Evolutionary conservation across 2,797 vertebrate species (phyloP).

Genomic region (Microctenopoma steveboyesi): DNA sequence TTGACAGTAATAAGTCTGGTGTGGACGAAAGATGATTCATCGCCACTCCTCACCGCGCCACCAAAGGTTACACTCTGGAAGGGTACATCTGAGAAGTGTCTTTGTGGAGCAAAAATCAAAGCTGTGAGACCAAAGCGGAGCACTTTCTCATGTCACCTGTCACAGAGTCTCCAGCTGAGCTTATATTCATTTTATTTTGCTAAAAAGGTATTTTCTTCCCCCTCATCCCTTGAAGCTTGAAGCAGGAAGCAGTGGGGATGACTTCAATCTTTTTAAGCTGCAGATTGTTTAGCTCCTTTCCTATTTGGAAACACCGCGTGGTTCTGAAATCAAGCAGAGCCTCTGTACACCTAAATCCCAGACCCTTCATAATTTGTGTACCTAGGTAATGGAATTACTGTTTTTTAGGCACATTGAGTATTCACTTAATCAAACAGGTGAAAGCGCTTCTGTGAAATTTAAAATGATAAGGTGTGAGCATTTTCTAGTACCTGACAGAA

Average conservation of each 20-base stretch:
- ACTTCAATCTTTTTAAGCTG: constrained; percentile 27
- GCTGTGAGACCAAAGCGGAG: constrained; percentile 37
- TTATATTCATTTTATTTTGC: constrained; percentile 15
- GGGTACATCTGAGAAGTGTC: constrained; percentile 29
- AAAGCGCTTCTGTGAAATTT: constrained; percentile 18
- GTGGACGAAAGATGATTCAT: constrained; percentile 28
- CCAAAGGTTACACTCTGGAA: constrained; percentile 35
- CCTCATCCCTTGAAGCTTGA: constrained; percentile 4
- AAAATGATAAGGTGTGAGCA: constrained; percentile 20
- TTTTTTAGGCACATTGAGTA: neutral
- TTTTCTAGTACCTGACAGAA: constrained; percentile 7
- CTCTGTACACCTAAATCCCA: constrained; percentile 5
- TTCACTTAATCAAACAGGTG: constrained; percentile 7
- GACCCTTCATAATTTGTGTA: constrained; percentile 13
- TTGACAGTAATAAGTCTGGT: constrained; percentile 36
- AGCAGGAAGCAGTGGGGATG: constrained; percentile 14
- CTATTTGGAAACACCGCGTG: constrained; percentile 21
- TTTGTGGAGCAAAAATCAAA: constrained; percentile 39
- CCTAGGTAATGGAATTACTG: neutral
- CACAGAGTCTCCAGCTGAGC: constrained; percentile 12
- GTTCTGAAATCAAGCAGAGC: constrained; percentile 10
- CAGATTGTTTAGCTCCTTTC: constrained; percentile 21
- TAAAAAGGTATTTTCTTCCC: constrained; percentile 5
- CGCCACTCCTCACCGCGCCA: neutral
- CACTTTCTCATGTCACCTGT: constrained; percentile 33